Evolutionary conservation across 1,140 invertebrate genomes (phyloP).

Genomic region (Amyelois transitella): DNA sequence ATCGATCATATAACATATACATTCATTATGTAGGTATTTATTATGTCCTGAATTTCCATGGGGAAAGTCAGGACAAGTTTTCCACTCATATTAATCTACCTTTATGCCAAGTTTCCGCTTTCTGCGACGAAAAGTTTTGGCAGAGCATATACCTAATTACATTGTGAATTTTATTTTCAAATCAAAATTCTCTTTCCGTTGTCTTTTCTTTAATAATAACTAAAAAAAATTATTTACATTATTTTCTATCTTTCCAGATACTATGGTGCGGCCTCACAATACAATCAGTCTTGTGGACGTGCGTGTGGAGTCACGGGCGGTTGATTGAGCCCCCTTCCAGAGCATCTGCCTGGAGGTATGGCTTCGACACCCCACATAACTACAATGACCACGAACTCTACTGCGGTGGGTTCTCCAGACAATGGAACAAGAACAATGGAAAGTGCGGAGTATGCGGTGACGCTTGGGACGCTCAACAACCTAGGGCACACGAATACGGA

Average conservation of each 20-base stretch:
- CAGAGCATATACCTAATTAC: too few relatives aligned
- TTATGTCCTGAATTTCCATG: too few relatives aligned
- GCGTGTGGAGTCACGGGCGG: conserved; percentile 80
- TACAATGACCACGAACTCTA: conserved; percentile 94
- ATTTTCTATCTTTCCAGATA: conserved; percentile 35
- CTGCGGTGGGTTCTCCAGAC: conserved; percentile 89
- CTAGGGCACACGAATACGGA: conserved; percentile 87
- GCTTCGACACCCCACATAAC: conserved; percentile 83
- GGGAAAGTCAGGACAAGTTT: too few relatives aligned
- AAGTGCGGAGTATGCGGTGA: conserved; percentile 94
- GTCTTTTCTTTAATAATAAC: neutral
- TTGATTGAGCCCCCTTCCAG: conserved; percentile 90
- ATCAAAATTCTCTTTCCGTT: too few relatives aligned
- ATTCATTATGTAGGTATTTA: too few relatives aligned
- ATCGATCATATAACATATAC: too few relatives aligned
- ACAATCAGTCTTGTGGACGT: conserved; percentile 23
- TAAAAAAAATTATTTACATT: neutral
- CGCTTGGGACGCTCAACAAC: conserved; percentile 82
- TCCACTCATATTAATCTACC: too few relatives aligned
- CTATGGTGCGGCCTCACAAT: conserved; percentile 47
- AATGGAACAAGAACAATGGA: conserved; percentile 82
- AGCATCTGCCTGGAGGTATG: conserved; percentile 87
- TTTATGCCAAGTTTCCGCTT: too few relatives aligned
- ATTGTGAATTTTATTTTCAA: too few relatives aligned
- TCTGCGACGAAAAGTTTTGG: too few relatives aligned